Evolutionary conservation across 2,888 invertebrate species (phyloP).

Genomic region (Heliothis peltigera): DNA sequence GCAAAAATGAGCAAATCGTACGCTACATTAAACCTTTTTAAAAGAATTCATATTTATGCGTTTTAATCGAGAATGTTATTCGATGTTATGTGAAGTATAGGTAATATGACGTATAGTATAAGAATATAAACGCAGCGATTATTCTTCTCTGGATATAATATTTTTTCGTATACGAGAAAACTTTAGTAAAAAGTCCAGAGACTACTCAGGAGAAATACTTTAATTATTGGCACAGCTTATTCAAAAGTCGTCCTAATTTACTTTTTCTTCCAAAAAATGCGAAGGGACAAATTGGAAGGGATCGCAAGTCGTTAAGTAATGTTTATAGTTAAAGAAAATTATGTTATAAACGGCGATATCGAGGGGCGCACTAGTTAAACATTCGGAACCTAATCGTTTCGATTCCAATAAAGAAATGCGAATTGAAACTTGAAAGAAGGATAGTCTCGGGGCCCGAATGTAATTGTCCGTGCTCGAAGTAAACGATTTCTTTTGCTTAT

Average conservation of each 20-base stretch:
- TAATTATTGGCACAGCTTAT: slow-evolving; percentile 57
- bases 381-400: slow-evolving; percentile 72
- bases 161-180: slow-evolving; percentile 27
- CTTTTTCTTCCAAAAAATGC: slow-evolving; percentile 49
- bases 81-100: slow-evolving; percentile 1
- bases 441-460: slow-evolving; percentile 77
- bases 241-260: slow-evolving; percentile 48
- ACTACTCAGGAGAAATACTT: slow-evolving; percentile 42
- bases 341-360: slow-evolving; percentile 58
- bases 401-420: slow-evolving; percentile 80
- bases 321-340: slow-evolving; percentile 57
- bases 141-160: slow-evolving; percentile 19
- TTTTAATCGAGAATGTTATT: slow-evolving; percentile 31
- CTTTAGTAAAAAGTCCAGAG: slow-evolving; percentile 26
- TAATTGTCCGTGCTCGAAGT: slow-evolving; percentile 81
- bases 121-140: slow-evolving; percentile 7
- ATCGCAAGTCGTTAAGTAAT: slow-evolving; percentile 50
- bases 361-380: slow-evolving; percentile 69
- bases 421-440: slow-evolving; percentile 84
- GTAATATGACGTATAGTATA: too few relatives aligned
- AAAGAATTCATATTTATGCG: slow-evolving; percentile 32
- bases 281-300: slow-evolving; percentile 48
- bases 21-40: slow-evolving; percentile 28
- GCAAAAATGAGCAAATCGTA: slow-evolving; percentile 38
- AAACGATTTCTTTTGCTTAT: slow-evolving; percentile 85